These are phyloP conservation scores for Anoplopoma fimbria DNA, from an alignment of 2,113 vertebrate genomes.

Conservation along the genomic window DNA sequence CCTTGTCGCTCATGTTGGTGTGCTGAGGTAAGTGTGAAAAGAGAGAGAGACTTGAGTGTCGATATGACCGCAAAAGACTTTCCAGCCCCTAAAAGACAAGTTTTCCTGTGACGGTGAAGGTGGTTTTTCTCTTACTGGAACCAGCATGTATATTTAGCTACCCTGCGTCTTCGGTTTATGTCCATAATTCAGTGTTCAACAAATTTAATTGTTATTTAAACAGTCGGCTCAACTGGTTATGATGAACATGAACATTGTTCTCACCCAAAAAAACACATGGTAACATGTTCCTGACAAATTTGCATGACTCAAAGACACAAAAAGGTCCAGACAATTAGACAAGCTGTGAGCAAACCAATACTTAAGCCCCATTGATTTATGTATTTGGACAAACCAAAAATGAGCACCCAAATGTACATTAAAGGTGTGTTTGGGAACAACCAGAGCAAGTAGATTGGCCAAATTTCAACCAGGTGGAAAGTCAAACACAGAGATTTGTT, in stretches of 20 bases:
- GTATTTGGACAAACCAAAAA: neutral
- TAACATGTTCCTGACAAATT: neutral
- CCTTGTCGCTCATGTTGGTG: too few species aligned
- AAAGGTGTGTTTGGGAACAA: neutral
- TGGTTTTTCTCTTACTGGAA: constrained; percentile 15
- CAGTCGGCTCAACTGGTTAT: neutral
- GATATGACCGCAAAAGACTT: neutral
- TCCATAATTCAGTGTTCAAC: neutral
- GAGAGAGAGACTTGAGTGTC: neutral
- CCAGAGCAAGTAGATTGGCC: neutral
- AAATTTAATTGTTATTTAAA: neutral
- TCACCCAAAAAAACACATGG: neutral
- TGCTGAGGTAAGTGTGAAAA: constrained; percentile 55
- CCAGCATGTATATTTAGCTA: neutral
- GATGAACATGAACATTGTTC: neutral
- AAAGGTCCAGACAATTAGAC: neutral
- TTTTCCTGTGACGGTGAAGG: constrained; percentile 5
- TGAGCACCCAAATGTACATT: neutral
- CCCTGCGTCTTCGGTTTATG: neutral
- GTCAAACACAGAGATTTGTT: neutral
- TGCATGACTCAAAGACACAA: neutral
- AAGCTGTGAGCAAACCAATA: neutral
- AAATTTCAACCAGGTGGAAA: neutral
- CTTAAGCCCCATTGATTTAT: neutral
- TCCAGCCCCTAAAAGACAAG: neutral